phyloP scores from a whole-genome alignment of 2,113 vertebrate genomes.

The Lophura nycthemera region DNA sequence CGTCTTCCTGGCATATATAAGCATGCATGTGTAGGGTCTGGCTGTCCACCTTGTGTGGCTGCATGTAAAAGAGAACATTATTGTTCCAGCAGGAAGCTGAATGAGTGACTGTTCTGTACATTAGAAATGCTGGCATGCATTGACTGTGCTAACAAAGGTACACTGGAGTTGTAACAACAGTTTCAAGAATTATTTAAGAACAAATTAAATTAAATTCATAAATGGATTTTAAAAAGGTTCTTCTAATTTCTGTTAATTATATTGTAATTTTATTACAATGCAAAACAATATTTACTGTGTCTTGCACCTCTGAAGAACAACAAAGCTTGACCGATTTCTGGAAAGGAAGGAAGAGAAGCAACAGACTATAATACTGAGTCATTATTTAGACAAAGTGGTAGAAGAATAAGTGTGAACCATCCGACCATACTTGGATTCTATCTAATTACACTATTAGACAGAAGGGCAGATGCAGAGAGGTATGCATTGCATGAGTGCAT shows the following conservation, averaged over 20 bases:
- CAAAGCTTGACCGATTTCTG: background rate
- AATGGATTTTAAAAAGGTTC: background rate
- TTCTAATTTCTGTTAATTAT: background rate
- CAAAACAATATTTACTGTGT: background rate
- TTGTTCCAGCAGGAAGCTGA: background rate
- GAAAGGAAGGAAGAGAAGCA: background rate
- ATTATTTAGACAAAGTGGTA: background rate
- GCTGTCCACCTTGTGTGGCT: background rate
- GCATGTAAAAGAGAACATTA: background rate
- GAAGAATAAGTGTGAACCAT: background rate
- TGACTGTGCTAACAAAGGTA: background rate
- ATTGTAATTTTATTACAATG: background rate
- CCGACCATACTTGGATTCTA: background rate
- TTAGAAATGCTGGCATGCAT: background rate
- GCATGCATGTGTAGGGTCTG: background rate
- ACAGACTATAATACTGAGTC: accelerated
- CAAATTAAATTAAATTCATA: background rate
- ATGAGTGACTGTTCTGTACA: accelerated
- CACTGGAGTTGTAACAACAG: background rate
- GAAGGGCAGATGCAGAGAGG: background rate
- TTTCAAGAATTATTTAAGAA: background rate
- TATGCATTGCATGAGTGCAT: background rate
- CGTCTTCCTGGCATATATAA: background rate
- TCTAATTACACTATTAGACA: background rate
- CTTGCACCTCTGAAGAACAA: background rate